phyloP scores from a whole-genome alignment of 2,797 vertebrate species.

The Syngnathus acus region DNA sequence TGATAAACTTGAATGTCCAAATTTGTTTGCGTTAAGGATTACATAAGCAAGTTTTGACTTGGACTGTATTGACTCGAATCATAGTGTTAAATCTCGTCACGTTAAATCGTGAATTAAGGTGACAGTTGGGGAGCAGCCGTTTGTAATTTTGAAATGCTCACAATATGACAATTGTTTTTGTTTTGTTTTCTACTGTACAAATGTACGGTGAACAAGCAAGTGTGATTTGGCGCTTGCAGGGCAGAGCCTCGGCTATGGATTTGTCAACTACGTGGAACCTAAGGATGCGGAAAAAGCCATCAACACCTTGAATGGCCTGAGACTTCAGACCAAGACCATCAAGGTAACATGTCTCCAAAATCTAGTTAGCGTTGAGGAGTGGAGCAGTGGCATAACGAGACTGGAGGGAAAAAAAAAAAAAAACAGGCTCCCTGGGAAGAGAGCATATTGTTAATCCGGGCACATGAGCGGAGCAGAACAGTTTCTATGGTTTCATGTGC shows the following conservation, averaged over 20 bases:
- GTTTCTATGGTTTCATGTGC: constrained; percentile 69
- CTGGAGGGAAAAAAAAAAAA: not conserved
- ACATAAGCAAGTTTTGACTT: too few species aligned
- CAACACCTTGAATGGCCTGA: constrained; percentile 94
- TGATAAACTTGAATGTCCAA: too few species aligned
- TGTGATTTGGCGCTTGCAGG: constrained; percentile 66
- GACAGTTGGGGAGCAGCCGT: not conserved
- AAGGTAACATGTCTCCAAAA: constrained; percentile 75
- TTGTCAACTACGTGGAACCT: constrained; percentile 96
- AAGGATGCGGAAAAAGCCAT: constrained; percentile 99
- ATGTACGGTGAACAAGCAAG: not conserved
- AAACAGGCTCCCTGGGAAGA: constrained; percentile 20
- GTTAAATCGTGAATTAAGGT: not conserved
- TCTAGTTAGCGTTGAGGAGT: not conserved
- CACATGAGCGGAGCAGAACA: constrained; percentile 65
- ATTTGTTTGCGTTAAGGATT: too few species aligned
- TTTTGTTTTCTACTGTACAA: not conserved
- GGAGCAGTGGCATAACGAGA: not conserved
- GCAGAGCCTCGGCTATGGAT: constrained; percentile 96
- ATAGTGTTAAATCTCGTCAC: not conserved
- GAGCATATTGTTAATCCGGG: constrained; percentile 65
- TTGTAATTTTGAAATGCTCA: too few species aligned
- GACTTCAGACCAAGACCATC: constrained; percentile 99
- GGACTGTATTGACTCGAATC: too few species aligned
- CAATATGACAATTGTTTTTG: not conserved